Conservation (phyloP, 2,113 vertebrate genomes). For the Otolemur garnettii region DNA sequence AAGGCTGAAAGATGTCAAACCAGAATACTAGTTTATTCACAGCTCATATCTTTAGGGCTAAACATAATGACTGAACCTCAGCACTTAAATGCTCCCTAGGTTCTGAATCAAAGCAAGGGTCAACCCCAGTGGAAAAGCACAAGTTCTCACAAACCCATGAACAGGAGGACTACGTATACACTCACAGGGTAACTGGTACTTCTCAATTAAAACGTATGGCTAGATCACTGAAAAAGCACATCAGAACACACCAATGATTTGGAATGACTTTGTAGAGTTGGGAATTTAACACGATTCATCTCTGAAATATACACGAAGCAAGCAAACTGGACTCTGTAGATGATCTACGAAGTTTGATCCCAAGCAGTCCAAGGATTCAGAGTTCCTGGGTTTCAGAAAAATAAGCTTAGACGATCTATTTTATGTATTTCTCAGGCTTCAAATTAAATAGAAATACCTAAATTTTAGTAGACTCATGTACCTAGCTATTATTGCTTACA, state of each 20-base stretch:
- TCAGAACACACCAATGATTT: background rate
- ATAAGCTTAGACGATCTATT: background rate
- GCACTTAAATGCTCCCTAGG: background rate
- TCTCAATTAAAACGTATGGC: background rate
- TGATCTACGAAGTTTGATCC: background rate
- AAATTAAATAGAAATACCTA: background rate
- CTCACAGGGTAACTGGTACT: background rate
- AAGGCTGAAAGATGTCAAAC: background rate
- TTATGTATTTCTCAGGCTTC: background rate
- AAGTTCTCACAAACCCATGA: background rate
- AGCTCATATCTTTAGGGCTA: background rate
- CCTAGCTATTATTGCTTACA: background rate
- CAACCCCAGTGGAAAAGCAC: background rate
- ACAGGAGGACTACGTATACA: background rate
- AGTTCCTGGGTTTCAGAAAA: constrained; percentile 1
- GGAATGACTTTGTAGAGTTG: background rate
- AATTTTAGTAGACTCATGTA: background rate
- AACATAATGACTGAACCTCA: background rate
- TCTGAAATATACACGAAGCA: background rate
- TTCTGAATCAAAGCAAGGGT: background rate
- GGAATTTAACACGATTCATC: background rate
- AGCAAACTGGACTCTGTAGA: background rate
- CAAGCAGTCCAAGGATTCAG: background rate
- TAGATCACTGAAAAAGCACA: background rate
- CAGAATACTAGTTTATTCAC: background rate